phyloP scores from a whole-genome alignment of 1,140 invertebrate species.

The Drosophila grimshawi region DNA sequence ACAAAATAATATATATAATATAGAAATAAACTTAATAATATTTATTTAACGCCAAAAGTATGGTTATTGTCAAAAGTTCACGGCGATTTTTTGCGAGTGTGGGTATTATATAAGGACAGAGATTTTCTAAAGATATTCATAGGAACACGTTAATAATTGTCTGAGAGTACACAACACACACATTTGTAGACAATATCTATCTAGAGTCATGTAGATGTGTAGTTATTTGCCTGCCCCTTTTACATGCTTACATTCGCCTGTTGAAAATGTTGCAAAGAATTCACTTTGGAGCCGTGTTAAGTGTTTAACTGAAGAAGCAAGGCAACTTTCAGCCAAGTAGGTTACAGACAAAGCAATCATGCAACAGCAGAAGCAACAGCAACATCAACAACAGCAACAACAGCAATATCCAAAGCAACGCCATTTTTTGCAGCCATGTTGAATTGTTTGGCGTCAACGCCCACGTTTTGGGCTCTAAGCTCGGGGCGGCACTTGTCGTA shows the following conservation, averaged over 20 bases:
- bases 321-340: slow-evolving; percentile 56
- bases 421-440: slow-evolving; percentile 23
- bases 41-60: no score
- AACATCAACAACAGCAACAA: slow-evolving; percentile 5
- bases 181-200: no score
- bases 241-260: no score
- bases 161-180: no score
- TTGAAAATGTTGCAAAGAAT: slow-evolving; percentile 15
- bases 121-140: no score
- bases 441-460: slow-evolving; percentile 36
- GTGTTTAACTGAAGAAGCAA: slow-evolving; percentile 54
- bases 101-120: no score
- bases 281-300: slow-evolving; percentile 34
- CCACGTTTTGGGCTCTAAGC: slow-evolving; percentile 32
- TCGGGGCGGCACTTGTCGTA: slow-evolving; percentile 25
- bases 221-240: background rate
- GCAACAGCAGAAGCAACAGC: slow-evolving; percentile 24
- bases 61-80: no score
- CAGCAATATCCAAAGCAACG: slow-evolving; percentile 8
- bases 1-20: no score
- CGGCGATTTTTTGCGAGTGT: no score
- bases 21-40: no score
- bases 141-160: no score
- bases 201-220: background rate
- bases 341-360: slow-evolving; percentile 57